Base-by-base conservation (phyloP, 2,797 vertebrate species). In the Artibeus jamaicensis region DNA sequence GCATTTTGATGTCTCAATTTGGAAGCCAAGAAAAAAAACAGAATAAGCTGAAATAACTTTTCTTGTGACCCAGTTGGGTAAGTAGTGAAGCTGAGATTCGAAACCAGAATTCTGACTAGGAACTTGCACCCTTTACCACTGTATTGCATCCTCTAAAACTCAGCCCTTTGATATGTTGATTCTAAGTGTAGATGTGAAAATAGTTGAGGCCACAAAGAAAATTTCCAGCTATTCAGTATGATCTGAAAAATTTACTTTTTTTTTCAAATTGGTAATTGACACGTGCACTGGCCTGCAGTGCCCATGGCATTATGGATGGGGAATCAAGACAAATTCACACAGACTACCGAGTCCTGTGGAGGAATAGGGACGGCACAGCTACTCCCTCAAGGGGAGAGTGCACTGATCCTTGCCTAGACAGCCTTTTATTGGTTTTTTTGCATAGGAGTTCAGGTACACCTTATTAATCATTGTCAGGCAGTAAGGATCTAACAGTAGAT, bases 1-100 rank as follows among this genome's bases (percentile, higher is more conserved):
- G 59, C n/a, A 65, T 65, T 84, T 89, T 94, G 48, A 82, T 62
- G 81, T 55, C 73, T 95, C 65, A 26, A 68, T 79, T 92, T 87
- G 79, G 68, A 89, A 95, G 42, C 24, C 73, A 37, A 39, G 84
- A 95, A 92, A 92, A 53, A 67, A 32, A 24, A 50, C 26, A 39
- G 11, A 65, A 67, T 83, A 76, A 77, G 37, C 4, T 22, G 42
- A 70, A 73, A 71, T 67, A 86, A 74, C 34, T 73, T 78, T 50
- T 42, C 26, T n/a, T 71, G 21, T 48, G 14, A 78, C 18, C 32
- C 5, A 85, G 16, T 90, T 79, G 70, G 34, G 46, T 83, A 86
- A 77, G 44, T 14, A 79, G 19, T 7, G 42, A 70, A 91, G 48
- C 12, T 92, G 29, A 5, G 14, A 50, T 70, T 93, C 91, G 16